Base-by-base conservation (phyloP, 2,113 vertebrate genomes). In the Laterallus jamaicensis region DNA sequence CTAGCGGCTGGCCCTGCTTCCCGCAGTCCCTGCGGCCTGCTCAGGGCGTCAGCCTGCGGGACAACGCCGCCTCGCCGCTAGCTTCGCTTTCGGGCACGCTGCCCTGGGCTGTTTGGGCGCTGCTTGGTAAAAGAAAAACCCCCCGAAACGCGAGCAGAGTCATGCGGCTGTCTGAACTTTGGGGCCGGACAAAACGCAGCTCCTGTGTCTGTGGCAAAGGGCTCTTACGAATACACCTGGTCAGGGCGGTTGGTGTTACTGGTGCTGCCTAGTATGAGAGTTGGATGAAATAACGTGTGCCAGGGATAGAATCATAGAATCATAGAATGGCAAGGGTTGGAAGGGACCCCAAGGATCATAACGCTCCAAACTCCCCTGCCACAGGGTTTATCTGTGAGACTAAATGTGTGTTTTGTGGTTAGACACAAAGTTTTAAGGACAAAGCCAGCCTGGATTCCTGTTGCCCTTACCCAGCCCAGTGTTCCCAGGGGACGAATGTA, bases 361-460 rank as follows among this genome's bases (percentile, higher is more conserved):
- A 35, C 6, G 35, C 35, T 35, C 35, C 35, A 35, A 35, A 6
- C 35, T 7, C 35, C 35, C 35, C 35, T 35, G 35, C 35, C 35
- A 35, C 35, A 35, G 1, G 39, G 7, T 58, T 52, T 21, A 0
- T n/a, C 25, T 54, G 9, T 58, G 64, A 6, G 70, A 4, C 54
- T 35, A 3, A 21, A 50, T 15, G 0, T 6, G 0, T 6, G 5
- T 20, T 63, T 32, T 1, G 2, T 35, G 67, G 15, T 3, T 9
- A 4, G 24, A 12, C 3, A 2, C 20, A 4, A 44, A 35, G 56
- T 49, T 35, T 35, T 4, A 28, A 8, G 15, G 7, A 24, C 18
- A 12, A 75, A 89, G 37, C 2, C 8, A 19, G 11, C 5, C 12
- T 52, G 32, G 7, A 16, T 2, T 1, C 3, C 18, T 21, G 2